Evolutionary conservation across 37 sponge, comb jelly and placozoan genomes (phyloP), one percentile per base, ranked within the genome.

Genomic region (Geodia barretti): DNA sequence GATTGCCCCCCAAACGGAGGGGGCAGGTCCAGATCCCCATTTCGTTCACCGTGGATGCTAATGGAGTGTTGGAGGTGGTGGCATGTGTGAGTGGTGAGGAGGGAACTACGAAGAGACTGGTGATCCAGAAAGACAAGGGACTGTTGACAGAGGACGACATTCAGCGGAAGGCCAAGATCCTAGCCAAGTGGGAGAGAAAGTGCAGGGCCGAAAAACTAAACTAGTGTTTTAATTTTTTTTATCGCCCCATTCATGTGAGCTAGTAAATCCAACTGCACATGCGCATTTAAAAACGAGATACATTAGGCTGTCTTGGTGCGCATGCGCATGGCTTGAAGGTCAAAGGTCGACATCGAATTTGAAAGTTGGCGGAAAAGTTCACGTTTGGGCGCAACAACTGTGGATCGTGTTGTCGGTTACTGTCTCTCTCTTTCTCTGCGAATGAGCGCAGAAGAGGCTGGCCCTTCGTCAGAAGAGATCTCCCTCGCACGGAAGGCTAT

Each of bases 41-140:
- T 14, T 87, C 72, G 2, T 97, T 97, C 67, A 70, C 87, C 0
- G 54, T 97, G 3, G 89, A 93, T 72, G 92, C 78, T 43, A 93
- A 97, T 83, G 95, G 94, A 0, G 88, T 97, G 2, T 73, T 97
- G 21, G 94, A 97, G 36, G 94, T 97, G 61, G 61, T 83, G 34
- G 97, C 94, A 1, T 39, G 62, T 80, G 90, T 91, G 35, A 88
- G 64, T 70, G 97, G 90, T 0, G 94, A 93, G 43, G 87, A 85
- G 42, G 89, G 89, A 4, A 77, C 86, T 1, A 61, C 83, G 1
- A 84, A 85, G 77, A 84, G 38, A 14, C 69, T 96, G 21, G 88
- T 90, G 36, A 96, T 96, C 39, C 83, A 96, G 72, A 96, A 96
- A 39, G 94, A 96, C 68, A 96, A 96, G 65, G 97, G 97, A 21